Base-by-base conservation (phyloP, 2,888 invertebrate species). In the Noctua fimbriata region DNA sequence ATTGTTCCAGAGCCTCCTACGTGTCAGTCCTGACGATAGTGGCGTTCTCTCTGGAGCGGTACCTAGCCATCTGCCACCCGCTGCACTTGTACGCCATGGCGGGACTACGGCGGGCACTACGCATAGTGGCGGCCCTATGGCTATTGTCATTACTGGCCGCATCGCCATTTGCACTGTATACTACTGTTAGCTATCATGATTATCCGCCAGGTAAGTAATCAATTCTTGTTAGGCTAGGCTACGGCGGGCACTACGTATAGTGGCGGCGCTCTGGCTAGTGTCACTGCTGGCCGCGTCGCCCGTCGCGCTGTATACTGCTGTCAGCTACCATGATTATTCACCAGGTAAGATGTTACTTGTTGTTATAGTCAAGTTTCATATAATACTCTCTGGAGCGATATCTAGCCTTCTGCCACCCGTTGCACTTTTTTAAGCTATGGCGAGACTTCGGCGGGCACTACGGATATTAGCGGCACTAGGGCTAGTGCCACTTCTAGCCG, bases 21-120 rank as follows among this genome's bases (percentile, higher is more conserved):
- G 99, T 98, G 1, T 99, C 99, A 1, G 98, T 99, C 72, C 96
- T 99, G 92, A 99, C 99, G 44, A 99, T 99, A 89, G 98, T 99
- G 69, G 98, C 99, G 6, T 99, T 99, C 95, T 99, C 99, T 0
- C 98, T 98, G 95, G 99, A 99, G 96, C 97, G 99, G 67, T 99
- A 99, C 96, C 96, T 99, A 87, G 99, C 99, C 55, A 99, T 99
- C 91, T 99, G 99, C 93, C 98, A 99, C 93, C 99, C 99, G 0
- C 95, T 99, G 65, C 98, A 98, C 92, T 97, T 98, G 82, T 98
- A 98, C 94, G 98, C 98, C 60, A 98, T 99, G 97, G 98, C 98
- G 1, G 98, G 98, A 2, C 97, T 98, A 52, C 97, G 98, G 72
- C 97, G 99, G n/a, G 98, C 99, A 2, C 94, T 98, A 55, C 97